Conservation (phyloP, 2,888 invertebrate genomes). For the Monopis laevigella region DNA sequence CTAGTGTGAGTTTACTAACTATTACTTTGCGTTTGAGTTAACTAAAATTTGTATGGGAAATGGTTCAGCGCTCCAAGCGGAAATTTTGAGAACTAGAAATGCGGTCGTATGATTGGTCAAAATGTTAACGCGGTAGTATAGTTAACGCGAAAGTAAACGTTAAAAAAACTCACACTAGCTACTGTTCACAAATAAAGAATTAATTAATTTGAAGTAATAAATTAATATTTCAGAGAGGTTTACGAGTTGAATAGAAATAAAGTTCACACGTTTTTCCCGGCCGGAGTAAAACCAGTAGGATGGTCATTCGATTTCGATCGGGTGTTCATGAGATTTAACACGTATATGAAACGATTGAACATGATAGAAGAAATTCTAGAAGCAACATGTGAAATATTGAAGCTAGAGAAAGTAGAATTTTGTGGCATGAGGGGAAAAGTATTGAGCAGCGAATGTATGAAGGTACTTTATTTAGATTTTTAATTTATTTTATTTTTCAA, state of each 20-base stretch:
- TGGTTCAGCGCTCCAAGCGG: no score
- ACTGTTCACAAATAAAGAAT: no score
- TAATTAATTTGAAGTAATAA: no score
- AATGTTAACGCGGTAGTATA: no score
- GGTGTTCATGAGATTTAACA: constrained; percentile 74
- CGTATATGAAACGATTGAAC: constrained; percentile 70
- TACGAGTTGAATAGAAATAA: constrained; percentile 64
- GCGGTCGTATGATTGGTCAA: no score
- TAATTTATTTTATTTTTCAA: not conserved
- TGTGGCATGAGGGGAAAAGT: constrained; percentile 74
- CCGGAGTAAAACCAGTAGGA: constrained; percentile 66
- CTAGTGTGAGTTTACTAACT: no score
- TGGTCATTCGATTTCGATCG: constrained; percentile 81
- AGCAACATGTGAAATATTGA: constrained; percentile 82
- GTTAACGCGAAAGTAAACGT: no score
- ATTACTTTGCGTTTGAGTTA: no score
- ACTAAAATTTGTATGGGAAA: no score
- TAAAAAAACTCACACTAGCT: no score
- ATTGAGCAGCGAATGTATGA: constrained; percentile 61
- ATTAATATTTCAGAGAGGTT: constrained; percentile 38
- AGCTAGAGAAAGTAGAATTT: constrained; percentile 86
- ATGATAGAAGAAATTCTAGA: constrained; percentile 77
- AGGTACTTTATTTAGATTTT: constrained; percentile 28
- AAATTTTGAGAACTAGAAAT: no score
- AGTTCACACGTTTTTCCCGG: constrained; percentile 62